Evolutionary conservation across 2,888 invertebrate species (phyloP).

Genomic region (Microchrysa polita): DNA sequence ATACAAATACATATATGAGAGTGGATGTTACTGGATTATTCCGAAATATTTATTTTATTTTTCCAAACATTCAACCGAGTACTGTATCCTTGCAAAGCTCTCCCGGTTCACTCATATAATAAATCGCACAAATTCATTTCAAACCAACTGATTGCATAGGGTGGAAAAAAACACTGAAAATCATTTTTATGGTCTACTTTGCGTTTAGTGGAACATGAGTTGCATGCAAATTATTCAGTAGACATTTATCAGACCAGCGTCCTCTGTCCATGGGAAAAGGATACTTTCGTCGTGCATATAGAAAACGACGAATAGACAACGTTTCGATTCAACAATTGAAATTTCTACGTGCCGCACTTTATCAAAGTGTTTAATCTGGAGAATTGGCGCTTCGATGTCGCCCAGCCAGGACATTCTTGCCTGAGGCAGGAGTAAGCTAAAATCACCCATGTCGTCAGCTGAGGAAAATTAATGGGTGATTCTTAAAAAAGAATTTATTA

Average conservation of each 20-base stretch:
- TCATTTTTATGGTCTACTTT: constrained; percentile 45
- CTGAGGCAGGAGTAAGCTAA: not conserved
- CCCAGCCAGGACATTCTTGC: not conserved
- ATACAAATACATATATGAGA: too few relatives aligned
- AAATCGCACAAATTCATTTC: too few relatives aligned
- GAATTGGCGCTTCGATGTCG: too few relatives aligned
- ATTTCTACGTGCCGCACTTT: constrained; percentile 18
- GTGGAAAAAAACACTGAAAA: constrained; percentile 27
- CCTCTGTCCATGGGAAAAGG: not conserved
- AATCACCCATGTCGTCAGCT: not conserved
- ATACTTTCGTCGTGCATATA: not conserved
- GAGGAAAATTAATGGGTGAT: constrained; percentile 11
- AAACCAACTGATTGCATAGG: too few relatives aligned
- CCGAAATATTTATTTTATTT: too few relatives aligned
- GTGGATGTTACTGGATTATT: too few relatives aligned
- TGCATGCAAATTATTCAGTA: constrained; percentile 49
- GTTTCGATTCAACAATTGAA: constrained; percentile 23
- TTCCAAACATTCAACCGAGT: too few relatives aligned
- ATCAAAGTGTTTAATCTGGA: too few relatives aligned
- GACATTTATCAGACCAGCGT: constrained; percentile 44
- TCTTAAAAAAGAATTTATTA: too few relatives aligned
- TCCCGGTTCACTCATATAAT: too few relatives aligned
- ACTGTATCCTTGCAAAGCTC: too few relatives aligned
- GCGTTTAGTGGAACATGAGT: constrained; percentile 46
- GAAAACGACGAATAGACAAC: constrained; percentile 30